These are phyloP conservation scores for Pammene aurita DNA, from an alignment of 2,888 invertebrate species.

Conservation along the genomic window DNA sequence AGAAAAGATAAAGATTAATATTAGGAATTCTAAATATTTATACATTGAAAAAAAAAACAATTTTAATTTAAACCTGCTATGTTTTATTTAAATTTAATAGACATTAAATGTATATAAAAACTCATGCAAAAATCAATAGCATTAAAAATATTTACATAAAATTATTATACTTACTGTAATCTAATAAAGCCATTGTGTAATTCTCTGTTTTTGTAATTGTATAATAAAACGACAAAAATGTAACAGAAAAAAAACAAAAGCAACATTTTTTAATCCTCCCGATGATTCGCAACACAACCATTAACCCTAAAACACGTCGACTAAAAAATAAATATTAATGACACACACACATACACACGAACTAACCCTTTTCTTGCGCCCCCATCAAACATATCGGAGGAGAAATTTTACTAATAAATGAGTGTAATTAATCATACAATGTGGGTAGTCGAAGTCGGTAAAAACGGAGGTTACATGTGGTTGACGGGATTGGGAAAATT, in stretches of 20 bases:
- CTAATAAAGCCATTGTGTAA: neutral
- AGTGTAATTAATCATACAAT: slow-evolving; percentile 79
- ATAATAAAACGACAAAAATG: neutral
- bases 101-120: neutral
- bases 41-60: no score
- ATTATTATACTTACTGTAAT: neutral
- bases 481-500: slow-evolving; percentile 15
- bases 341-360: slow-evolving; percentile 56
- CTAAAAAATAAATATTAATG: slow-evolving; percentile 76
- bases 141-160: neutral
- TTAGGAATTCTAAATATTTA: no score
- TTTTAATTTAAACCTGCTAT: no score
- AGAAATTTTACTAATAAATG: slow-evolving; percentile 80
- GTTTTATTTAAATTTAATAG: no score
- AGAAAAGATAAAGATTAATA: no score
- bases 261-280: slow-evolving; percentile 7
- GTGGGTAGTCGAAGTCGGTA: slow-evolving; percentile 53
- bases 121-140: neutral
- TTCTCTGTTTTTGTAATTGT: neutral
- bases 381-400: slow-evolving; percentile 61
- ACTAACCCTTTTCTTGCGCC: slow-evolving; percentile 75
- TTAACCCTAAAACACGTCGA: slow-evolving; percentile 30
- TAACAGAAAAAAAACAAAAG: slow-evolving; percentile 15
- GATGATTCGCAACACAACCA: slow-evolving; percentile 31
- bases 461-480: slow-evolving; percentile 30